phyloP scores from a whole-genome alignment of 2,113 vertebrate species.

The Propithecus coquereli region DNA sequence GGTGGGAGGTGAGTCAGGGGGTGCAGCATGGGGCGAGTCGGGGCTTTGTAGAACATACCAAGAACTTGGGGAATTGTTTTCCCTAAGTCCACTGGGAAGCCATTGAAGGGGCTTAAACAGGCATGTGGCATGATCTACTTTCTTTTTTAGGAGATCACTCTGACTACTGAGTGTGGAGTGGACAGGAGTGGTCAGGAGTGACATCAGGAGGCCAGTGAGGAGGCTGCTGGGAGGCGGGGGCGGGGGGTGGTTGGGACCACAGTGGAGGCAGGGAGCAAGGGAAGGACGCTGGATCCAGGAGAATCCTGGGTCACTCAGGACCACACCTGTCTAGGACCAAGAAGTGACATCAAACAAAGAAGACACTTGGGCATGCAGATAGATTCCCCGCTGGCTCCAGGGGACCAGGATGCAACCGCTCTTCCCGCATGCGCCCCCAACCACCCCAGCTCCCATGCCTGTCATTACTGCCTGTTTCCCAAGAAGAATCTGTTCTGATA shows the following conservation, averaged over 20 bases:
- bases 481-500: constrained; percentile 60
- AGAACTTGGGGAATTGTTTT: no score
- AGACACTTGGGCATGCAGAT: fast-evolving
- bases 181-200: neutral
- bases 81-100: neutral
- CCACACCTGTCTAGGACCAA: neutral
- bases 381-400: neutral
- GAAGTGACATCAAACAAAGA: neutral
- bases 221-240: no score
- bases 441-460: neutral
- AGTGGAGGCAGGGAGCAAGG: neutral
- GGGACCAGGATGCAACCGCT: neutral
- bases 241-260: fast-evolving
- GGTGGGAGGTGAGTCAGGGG: fast-evolving
- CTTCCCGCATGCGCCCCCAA: fast-evolving
- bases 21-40: fast-evolving
- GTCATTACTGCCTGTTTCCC: neutral
- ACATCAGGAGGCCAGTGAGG: neutral
- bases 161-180: fast-evolving
- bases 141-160: neutral
- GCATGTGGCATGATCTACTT: neutral
- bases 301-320: neutral
- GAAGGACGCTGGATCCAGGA: fast-evolving
- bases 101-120: neutral
- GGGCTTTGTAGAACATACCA: neutral